A percentile compares a stretch with the other conserved stretches of the same genome.
Conservation (phyloP, 2,888 invertebrate species). For the Oconnorella tubifera region DNA sequence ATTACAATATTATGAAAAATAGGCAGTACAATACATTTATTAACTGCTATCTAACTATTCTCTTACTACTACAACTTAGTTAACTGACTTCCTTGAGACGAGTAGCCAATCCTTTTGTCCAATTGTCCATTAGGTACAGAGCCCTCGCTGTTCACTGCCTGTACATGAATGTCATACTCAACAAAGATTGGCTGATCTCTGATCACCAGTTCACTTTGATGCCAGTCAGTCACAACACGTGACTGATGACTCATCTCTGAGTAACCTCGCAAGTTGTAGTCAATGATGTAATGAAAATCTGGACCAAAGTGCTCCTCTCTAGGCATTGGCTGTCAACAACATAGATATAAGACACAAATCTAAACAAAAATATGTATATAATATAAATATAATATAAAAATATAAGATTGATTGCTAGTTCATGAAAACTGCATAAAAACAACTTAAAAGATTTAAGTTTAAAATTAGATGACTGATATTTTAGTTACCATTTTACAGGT, state of each 20-base stretch:
- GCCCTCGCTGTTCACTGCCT: constrained; percentile 82
- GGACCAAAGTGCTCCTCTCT: constrained; percentile 94
- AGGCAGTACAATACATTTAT: too few relatives aligned
- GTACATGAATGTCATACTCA: constrained; percentile 82
- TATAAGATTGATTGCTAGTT: too few relatives aligned
- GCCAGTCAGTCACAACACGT: constrained; percentile 66
- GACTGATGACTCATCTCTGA: constrained; percentile 59
- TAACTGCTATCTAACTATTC: constrained; percentile 64
- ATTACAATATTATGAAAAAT: too few relatives aligned
- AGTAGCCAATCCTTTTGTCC: constrained; percentile 66
- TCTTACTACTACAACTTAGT: background rate
- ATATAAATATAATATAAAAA: constrained; percentile 1
- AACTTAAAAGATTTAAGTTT: too few relatives aligned
- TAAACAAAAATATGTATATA: constrained; percentile 2
- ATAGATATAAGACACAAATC: background rate
- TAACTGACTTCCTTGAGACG: constrained; percentile 69
- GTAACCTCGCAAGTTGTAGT: constrained; percentile 69
- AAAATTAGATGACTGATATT: too few relatives aligned
- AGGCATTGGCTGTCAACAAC: constrained; percentile 74
- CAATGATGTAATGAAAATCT: constrained; percentile 84
- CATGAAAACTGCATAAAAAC: too few relatives aligned
- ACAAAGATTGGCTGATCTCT: constrained; percentile 77
- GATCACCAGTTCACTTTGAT: constrained; percentile 66
- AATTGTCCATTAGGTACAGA: constrained; percentile 65
- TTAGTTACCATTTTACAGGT: too few relatives aligned